phyloP scores from a whole-genome alignment of 2,797 vertebrate genomes.

The Mareca strepera region DNA sequence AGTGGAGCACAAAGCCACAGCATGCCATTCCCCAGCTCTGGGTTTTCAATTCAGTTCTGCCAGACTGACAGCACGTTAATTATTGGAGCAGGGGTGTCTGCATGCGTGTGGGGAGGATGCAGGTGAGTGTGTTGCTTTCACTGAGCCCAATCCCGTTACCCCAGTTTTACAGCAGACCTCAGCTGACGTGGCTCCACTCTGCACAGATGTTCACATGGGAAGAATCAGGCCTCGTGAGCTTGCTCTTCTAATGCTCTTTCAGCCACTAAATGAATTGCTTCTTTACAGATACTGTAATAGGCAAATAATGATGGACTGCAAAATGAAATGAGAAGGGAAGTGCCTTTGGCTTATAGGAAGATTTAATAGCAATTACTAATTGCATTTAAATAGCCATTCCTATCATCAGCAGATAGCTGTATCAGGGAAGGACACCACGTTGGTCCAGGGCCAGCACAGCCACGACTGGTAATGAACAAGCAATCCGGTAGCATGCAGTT shows the following conservation, averaged over 20 bases:
- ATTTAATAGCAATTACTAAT: conserved; percentile 63
- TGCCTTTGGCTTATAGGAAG: conserved; percentile 6
- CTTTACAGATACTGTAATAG: not conserved
- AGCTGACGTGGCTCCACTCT: not conserved
- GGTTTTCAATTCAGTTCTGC: not conserved
- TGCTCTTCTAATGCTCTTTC: not conserved
- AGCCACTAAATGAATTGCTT: not conserved
- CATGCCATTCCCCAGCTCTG: not conserved
- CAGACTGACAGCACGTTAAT: not conserved
- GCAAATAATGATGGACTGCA: conserved; percentile 41
- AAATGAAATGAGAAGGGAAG: not conserved
- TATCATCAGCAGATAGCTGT: not conserved
- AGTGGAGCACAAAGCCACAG: not conserved
- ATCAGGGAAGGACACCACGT: not conserved
- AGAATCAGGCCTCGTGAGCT: not conserved
- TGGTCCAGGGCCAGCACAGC: conserved; percentile 13
- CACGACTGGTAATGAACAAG: conserved; percentile 5
- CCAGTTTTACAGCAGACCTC: not conserved
- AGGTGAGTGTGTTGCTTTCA: not conserved
- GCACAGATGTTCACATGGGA: not conserved
- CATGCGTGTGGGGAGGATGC: not conserved
- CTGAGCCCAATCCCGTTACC: not conserved
- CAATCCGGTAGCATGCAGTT: not conserved
- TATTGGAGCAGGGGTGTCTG: not conserved
- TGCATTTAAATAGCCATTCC: conserved; percentile 28